phyloP scores from a whole-genome alignment of 2,797 vertebrate species.

The Sebastes oblongus region DNA sequence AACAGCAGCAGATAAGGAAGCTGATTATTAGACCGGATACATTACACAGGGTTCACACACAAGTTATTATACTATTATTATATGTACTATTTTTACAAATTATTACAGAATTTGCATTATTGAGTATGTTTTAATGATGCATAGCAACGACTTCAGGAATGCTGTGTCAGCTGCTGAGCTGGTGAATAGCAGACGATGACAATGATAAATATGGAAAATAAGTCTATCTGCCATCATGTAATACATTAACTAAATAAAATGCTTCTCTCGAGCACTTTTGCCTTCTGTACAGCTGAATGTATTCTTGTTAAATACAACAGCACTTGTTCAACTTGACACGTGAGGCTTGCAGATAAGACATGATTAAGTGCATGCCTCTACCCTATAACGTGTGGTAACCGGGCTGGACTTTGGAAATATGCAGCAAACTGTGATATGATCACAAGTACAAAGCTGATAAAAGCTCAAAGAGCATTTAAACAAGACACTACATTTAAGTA shows the following conservation, averaged over 20 bases:
- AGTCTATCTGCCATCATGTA: neutral
- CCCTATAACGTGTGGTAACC: neutral
- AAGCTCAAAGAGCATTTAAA: slow-evolving; percentile 37
- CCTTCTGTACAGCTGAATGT: neutral
- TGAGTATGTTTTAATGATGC: neutral
- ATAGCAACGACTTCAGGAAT: neutral
- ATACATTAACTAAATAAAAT: neutral
- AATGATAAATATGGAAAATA: neutral
- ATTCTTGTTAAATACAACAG: neutral
- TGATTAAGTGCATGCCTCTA: slow-evolving; percentile 12
- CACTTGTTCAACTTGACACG: neutral
- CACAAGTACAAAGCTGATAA: slow-evolving; percentile 25
- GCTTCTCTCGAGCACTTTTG: neutral
- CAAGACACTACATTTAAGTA: neutral
- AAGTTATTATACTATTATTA: no score
- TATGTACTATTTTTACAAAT: neutral
- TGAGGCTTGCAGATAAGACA: slow-evolving; percentile 35
- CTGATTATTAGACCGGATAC: neutral
- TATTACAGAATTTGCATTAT: neutral
- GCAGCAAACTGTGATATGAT: slow-evolving; percentile 12
- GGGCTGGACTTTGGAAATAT: slow-evolving; percentile 64
- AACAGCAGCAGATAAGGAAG: neutral
- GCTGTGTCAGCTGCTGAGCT: neutral
- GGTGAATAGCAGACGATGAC: neutral
- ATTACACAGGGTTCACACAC: neutral